A percentile compares a stretch with the other conserved stretches of the same genome.
phyloP scores from a whole-genome alignment of 1,140 invertebrate species.

The Epicauta chinensis region DNA sequence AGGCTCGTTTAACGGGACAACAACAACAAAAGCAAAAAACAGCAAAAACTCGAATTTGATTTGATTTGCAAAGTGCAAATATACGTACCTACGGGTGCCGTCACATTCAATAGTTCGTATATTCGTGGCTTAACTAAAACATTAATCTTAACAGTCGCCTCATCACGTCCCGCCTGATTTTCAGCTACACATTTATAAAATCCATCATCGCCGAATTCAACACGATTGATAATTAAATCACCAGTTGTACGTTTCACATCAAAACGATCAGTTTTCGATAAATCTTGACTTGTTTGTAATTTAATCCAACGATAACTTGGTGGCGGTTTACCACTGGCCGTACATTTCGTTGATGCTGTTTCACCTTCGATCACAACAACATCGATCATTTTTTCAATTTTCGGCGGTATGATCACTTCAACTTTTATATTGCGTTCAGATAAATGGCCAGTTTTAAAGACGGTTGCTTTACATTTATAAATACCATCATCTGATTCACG shows the following conservation, averaged over 20 bases:
- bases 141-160: conserved; percentile 56
- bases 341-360: conserved; percentile 63
- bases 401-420: conserved; percentile 71
- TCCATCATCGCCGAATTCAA: conserved; percentile 71
- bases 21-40: too few relatives aligned
- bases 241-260: conserved; percentile 63
- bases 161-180: conserved; percentile 69
- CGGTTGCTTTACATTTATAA: conserved; percentile 78
- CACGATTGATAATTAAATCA: conserved; percentile 65
- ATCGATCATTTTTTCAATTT: conserved; percentile 53
- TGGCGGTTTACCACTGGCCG: conserved; percentile 73
- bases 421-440: conserved; percentile 65
- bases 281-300: conserved; percentile 54
- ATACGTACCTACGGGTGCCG: conserved; percentile 51
- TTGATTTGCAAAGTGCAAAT: too few relatives aligned
- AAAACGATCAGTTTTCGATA: conserved; percentile 65
- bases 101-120: conserved; percentile 68
- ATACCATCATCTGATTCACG: conserved; percentile 74
- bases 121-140: conserved; percentile 75
- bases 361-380: conserved; percentile 73
- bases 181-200: conserved; percentile 75
- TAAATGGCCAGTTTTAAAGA: conserved; percentile 72
- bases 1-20: too few relatives aligned
- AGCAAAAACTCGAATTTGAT: too few relatives aligned
- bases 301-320: conserved; percentile 78